phyloP scores from a whole-genome alignment of 2,113 vertebrate genomes.

The Euleptes europaea region DNA sequence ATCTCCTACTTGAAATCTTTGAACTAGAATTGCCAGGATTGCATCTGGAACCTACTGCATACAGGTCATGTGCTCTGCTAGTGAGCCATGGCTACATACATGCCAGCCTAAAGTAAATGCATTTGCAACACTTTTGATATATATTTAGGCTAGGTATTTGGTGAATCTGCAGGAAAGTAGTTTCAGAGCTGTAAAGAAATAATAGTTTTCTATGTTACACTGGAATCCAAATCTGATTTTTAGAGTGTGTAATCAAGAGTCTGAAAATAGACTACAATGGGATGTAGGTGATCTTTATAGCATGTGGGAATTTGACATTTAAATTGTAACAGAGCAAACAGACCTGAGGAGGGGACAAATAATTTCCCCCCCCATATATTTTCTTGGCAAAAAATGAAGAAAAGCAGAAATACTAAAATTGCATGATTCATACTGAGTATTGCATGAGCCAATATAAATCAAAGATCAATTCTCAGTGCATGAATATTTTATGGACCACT shows the following conservation, averaged over 20 bases:
- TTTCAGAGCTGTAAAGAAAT: background rate
- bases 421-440: background rate
- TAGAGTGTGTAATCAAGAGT: background rate
- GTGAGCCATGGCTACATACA: background rate
- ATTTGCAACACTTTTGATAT: background rate
- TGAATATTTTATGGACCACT: constrained; percentile 37
- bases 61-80: too few species aligned
- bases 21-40: too few species aligned
- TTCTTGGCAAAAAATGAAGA: background rate
- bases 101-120: background rate
- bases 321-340: background rate
- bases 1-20: too few species aligned
- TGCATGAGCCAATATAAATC: background rate
- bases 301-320: background rate
- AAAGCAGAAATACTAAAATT: background rate
- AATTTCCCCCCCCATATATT: fast-evolving
- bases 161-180: background rate
- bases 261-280: background rate
- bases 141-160: background rate
- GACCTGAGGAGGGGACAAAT: fast-evolving
- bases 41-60: too few species aligned
- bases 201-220: background rate
- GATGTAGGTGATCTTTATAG: background rate
- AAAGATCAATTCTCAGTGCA: background rate
- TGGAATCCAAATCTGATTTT: background rate